Evolutionary conservation across 2,797 vertebrate species (phyloP).

Genomic region (Acipenser ruthenus): DNA sequence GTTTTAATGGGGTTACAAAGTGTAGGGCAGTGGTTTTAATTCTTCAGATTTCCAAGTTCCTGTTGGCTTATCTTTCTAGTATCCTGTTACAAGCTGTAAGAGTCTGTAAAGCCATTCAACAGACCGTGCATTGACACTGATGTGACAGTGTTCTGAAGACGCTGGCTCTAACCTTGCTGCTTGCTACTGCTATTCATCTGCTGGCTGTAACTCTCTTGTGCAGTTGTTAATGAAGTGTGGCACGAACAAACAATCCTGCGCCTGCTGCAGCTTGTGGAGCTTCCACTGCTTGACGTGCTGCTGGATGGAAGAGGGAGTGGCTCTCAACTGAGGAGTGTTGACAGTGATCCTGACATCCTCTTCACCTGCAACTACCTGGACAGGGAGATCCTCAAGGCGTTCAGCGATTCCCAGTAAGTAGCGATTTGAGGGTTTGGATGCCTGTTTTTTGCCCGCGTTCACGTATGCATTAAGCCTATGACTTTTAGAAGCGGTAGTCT

Average conservation of each 20-base stretch:
- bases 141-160: too few relatives aligned
- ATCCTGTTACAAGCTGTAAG: too few relatives aligned
- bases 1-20: too few relatives aligned
- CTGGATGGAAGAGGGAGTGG: constrained; percentile 54
- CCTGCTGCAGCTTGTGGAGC: constrained; percentile 78
- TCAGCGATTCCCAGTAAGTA: constrained; percentile 77
- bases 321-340: constrained; percentile 31
- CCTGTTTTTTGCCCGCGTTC: not conserved
- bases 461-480: too few relatives aligned
- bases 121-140: too few relatives aligned
- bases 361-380: constrained; percentile 76
- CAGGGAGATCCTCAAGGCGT: constrained; percentile 79
- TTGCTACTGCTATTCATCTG: not conserved
- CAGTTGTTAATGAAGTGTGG: constrained; percentile 84
- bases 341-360: constrained; percentile 49
- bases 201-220: not conserved
- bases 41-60: too few relatives aligned
- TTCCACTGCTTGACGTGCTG: constrained; percentile 80
- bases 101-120: too few relatives aligned
- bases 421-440: not conserved
- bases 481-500: too few relatives aligned
- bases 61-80: too few relatives aligned
- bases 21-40: too few relatives aligned
- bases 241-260: constrained; percentile 79
- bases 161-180: not conserved